phyloP scores from a whole-genome alignment of 2,113 vertebrate species.

The Campylomormyrus tamandua region DNA sequence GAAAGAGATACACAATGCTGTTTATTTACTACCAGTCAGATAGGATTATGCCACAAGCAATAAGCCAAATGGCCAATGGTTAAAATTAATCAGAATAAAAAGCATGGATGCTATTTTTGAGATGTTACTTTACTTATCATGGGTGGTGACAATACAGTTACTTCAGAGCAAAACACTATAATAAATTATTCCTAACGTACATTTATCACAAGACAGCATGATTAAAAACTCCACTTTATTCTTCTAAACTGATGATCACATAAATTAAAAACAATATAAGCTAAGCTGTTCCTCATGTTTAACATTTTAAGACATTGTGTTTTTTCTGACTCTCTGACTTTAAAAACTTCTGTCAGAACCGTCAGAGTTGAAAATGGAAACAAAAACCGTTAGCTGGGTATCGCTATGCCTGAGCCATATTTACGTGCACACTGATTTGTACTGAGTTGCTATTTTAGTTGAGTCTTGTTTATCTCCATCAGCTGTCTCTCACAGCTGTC shows the following conservation, averaged over 20 bases:
- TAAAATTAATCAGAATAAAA: not conserved
- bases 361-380: not conserved
- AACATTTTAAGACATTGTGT: not conserved
- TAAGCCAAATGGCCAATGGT: conserved; percentile 12
- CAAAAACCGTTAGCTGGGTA: conserved; percentile 50
- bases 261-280: not conserved
- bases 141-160: not conserved
- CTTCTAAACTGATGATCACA: not conserved
- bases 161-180: not conserved
- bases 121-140: not conserved
- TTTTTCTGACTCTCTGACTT: not conserved
- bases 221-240: not conserved
- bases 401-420: conserved; percentile 66
- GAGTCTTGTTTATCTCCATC: conserved; percentile 72
- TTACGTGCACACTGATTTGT: conserved; percentile 78
- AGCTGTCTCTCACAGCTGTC: conserved; percentile 77
- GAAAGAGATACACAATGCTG: conserved; percentile 32
- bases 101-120: not conserved
- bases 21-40: conserved; percentile 40
- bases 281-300: not conserved
- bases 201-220: not conserved
- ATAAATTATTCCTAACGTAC: not conserved
- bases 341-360: not conserved
- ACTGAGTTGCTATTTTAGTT: conserved; percentile 55
- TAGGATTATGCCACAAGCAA: conserved; percentile 32